phyloP scores from a whole-genome alignment of 2,113 vertebrate species.

The Candoia aspera region DNA sequence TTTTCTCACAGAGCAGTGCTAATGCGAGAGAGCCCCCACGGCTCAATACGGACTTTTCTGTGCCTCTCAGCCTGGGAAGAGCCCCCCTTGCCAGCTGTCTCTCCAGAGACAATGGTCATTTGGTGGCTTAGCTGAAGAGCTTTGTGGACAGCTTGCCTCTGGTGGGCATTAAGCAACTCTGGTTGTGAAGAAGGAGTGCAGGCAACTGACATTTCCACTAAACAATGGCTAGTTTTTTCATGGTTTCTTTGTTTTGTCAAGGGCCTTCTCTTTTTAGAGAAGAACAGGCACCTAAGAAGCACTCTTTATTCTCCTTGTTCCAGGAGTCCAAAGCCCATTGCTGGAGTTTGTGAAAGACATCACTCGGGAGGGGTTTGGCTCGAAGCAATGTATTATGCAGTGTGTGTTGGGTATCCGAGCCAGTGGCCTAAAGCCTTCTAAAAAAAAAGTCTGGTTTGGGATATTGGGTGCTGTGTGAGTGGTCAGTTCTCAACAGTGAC shows the following conservation, averaged over 20 bases:
- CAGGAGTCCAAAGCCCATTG: not conserved
- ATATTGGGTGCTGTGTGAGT: not conserved
- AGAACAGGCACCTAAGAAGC: not conserved
- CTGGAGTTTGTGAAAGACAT: not conserved
- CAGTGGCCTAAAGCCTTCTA: too few species aligned
- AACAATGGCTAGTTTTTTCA: not conserved
- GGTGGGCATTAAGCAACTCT: not conserved
- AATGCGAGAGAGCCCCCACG: not conserved
- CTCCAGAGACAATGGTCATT: not conserved
- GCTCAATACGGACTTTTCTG: not conserved
- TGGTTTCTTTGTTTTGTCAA: not conserved
- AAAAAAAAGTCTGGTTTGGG: not conserved
- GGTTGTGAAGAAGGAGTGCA: not conserved
- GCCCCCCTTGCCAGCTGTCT: too few species aligned
- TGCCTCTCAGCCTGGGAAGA: not conserved
- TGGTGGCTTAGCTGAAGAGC: not conserved
- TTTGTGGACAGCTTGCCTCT: not conserved
- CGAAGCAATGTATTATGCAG: not conserved
- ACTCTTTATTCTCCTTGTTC: not conserved
- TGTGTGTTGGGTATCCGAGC: not conserved
- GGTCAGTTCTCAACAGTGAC: not conserved
- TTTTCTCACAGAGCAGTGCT: not conserved
- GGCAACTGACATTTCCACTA: not conserved
- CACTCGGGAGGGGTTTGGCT: not conserved
- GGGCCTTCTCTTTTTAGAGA: not conserved